Conservation (phyloP, 2,797 vertebrate genomes). For the Geotrypetes seraphini region DNA sequence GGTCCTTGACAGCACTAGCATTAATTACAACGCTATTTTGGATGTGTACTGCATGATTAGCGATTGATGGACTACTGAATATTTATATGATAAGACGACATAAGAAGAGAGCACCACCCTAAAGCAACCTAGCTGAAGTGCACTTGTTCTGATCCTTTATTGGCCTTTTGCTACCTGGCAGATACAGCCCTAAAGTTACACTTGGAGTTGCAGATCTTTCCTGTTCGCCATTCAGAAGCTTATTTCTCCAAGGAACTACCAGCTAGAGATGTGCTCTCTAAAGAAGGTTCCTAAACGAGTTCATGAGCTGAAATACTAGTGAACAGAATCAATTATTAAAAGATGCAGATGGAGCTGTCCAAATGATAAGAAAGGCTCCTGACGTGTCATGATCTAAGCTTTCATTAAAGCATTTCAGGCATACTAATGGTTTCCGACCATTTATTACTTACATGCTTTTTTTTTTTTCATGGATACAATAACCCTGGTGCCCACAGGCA, state of each 20-base stretch:
- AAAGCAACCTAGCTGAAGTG: conserved; percentile 78
- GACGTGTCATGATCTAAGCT: conserved; percentile 94
- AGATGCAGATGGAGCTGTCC: conserved; percentile 97
- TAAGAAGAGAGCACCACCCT: conserved; percentile 76
- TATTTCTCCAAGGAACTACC: conserved; percentile 68
- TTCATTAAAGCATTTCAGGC: conserved; percentile 90
- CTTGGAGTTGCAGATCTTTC: conserved; percentile 76
- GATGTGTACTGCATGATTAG: too few species aligned
- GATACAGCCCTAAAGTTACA: conserved; percentile 57
- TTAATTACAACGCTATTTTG: too few species aligned
- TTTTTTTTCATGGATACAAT: conserved; percentile 89
- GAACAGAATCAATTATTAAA: conserved; percentile 99
- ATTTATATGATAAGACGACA: conserved; percentile 97
- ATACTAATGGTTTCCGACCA: conserved; percentile 82
- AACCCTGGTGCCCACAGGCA: conserved; percentile 70
- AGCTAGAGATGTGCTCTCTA: conserved; percentile 53
- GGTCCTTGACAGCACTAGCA: too few species aligned
- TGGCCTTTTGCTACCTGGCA: conserved; percentile 72
- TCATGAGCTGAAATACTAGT: conserved; percentile 86
- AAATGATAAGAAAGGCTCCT: conserved; percentile 88
- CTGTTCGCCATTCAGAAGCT: conserved; percentile 86
- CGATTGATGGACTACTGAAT: too few species aligned
- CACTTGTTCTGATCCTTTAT: conserved; percentile 77
- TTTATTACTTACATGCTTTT: conserved; percentile 90
- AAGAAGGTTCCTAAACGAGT: conserved; percentile 79